A percentile compares a stretch with the other conserved stretches of the same genome.
These are phyloP conservation scores for Hepsetus odoe DNA, from an alignment of 2,113 vertebrate genomes.

Conservation along the genomic window DNA sequence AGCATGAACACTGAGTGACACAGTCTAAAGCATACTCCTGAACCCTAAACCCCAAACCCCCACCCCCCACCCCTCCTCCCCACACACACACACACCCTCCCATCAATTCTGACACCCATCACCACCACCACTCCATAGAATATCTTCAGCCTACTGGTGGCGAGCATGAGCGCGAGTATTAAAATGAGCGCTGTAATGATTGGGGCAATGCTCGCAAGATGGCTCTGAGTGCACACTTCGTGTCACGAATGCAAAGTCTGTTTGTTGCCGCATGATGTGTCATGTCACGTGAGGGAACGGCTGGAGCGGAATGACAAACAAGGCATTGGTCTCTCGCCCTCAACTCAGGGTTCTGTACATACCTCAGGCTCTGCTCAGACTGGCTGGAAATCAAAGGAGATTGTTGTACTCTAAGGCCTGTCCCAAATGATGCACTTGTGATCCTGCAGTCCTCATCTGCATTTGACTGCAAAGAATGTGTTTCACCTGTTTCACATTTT, in stretches of 20 bases:
- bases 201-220: slow-evolving; percentile 25
- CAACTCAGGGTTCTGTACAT: not conserved
- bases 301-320: slow-evolving; percentile 43
- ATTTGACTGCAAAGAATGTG: too few species aligned
- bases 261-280: not conserved
- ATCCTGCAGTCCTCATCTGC: too few species aligned
- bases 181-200: slow-evolving; percentile 31
- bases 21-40: not conserved
- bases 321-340: slow-evolving; percentile 17
- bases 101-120: too few species aligned
- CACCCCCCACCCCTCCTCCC: not conserved
- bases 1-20: slow-evolving; percentile 16
- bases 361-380: not conserved
- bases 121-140: not conserved
- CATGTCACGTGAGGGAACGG: slow-evolving; percentile 1
- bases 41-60: not conserved
- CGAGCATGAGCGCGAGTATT: slow-evolving; percentile 7
- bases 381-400: not conserved
- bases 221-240: slow-evolving; percentile 2
- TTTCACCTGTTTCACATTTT: too few species aligned
- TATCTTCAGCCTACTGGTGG: not conserved
- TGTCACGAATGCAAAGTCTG: slow-evolving; percentile 22
- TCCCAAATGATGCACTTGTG: too few species aligned
- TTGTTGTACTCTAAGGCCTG: not conserved
- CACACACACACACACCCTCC: not conserved